Base-by-base conservation (phyloP, 1,140 invertebrate genomes). In the Zaprionus lachaisei region DNA sequence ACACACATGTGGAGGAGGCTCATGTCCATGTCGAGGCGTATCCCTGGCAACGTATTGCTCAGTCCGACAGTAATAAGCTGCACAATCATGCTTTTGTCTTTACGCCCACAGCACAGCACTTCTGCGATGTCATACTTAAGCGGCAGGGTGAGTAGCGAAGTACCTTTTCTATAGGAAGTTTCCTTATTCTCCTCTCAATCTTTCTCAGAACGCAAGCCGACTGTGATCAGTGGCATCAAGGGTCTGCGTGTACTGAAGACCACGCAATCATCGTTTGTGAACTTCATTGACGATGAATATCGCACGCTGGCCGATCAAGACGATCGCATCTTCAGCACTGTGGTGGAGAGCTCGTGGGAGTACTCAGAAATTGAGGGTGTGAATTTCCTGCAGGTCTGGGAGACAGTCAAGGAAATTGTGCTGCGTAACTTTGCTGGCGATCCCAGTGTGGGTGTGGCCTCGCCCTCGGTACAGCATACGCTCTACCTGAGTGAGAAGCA, bases 21-120 rank as follows among this genome's bases (percentile, higher is more conserved):
- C 95, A 94, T 73, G 94, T 96, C 14, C 94, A 94, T 75, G 94
- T 97, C 17, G 94, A 96, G 41, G 95, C 96, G 70, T 95, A 95
- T 92, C 96, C 96, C 1, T 97, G 96, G 96, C 94, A 95, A 81
- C 94, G 96, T 41, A 93, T 96, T n/a, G 93, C 87, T 64, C 85
- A 94, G 47, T 94, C 94, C 0, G 72, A 84, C 28, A 55, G 74
- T 31, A 74, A 83, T 20, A 90, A 76, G 4, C 92, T 94, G 1
- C 96, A 97, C 80, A 96, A 96, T 80, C 96, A 97, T 79, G 96
- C 96, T 2, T 97, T 96, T 79, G 90, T 96, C 1, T 95, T 95
- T 70, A 94, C 94, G 11, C 95, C 96, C 6, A 94, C 93, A 1
- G 95, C 94, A 7, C 94, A 93, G 34, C 94, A 96, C 63, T 95